phyloP scores from a whole-genome alignment of 2,888 invertebrate genomes.

The Ochlodes sylvanus region DNA sequence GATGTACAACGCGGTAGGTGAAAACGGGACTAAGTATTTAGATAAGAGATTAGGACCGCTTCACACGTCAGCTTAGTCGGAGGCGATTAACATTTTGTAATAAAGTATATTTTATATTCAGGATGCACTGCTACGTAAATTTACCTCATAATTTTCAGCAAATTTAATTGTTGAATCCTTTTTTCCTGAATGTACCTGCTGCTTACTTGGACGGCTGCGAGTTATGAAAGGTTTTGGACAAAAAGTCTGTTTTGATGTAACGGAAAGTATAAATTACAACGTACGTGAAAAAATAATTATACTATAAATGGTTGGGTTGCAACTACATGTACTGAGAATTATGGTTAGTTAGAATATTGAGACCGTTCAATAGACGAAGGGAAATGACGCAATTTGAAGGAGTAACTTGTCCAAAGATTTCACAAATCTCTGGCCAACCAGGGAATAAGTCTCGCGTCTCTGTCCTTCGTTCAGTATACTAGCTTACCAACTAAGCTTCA shows the following conservation, averaged over 20 bases:
- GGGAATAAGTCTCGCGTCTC: no score
- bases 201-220: background rate
- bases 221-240: no score
- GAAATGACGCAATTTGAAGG: no score
- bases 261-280: no score
- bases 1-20: conserved; percentile 47
- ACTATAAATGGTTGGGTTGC: background rate
- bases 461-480: background rate
- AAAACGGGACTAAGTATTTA: conserved; percentile 60
- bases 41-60: conserved; percentile 71
- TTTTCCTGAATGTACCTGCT: background rate
- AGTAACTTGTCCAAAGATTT: no score
- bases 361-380: no score
- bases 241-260: no score
- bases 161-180: background rate
- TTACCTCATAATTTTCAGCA: conserved; percentile 9
- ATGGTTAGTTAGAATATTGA: no score
- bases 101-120: conserved; percentile 13
- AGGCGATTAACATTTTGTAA: conserved; percentile 62
- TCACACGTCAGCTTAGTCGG: conserved; percentile 70
- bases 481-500: background rate
- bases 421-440: no score
- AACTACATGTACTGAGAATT: no score
- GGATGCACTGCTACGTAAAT: conserved; percentile 1
- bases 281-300: no score